phyloP scores from a whole-genome alignment of 2,888 invertebrate species.

The Gasteruption jaculator region DNA sequence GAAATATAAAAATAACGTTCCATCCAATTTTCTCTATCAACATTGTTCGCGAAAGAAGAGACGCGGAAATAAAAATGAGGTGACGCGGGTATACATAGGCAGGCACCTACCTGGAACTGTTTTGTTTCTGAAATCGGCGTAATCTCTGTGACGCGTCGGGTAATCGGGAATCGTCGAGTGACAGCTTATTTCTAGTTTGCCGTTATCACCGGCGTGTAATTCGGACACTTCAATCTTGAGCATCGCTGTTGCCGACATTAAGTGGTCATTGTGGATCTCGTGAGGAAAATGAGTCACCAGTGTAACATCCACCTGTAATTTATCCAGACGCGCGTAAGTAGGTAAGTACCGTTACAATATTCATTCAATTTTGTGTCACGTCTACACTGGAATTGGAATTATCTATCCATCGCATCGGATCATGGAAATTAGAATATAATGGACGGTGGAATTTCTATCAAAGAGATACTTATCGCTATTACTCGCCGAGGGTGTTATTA shows the following conservation, averaged over 20 bases:
- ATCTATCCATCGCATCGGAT: not conserved
- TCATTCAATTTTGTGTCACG: too few species aligned
- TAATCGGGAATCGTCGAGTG: constrained; percentile 75
- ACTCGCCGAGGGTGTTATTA: too few species aligned
- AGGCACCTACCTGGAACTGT: constrained; percentile 64
- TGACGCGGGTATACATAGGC: not conserved
- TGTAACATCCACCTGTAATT: constrained; percentile 37
- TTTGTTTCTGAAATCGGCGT: constrained; percentile 69
- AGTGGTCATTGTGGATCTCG: constrained; percentile 29
- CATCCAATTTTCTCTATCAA: not conserved
- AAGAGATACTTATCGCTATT: too few species aligned
- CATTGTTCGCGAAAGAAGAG: not conserved
- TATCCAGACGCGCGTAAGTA: too few species aligned
- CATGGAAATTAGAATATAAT: too few species aligned
- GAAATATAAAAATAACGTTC: too few species aligned
- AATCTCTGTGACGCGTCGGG: constrained; percentile 66
- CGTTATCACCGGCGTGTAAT: constrained; percentile 66
- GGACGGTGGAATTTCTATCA: too few species aligned
- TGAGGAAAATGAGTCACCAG: constrained; percentile 39
- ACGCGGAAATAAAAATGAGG: not conserved
- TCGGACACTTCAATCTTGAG: constrained; percentile 71
- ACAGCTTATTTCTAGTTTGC: constrained; percentile 69
- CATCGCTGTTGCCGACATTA: constrained; percentile 61
- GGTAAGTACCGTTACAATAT: too few species aligned
- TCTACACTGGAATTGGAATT: too few species aligned